Evolutionary conservation across 2,888 invertebrate genomes (phyloP).

Genomic region (Capitulum mitella): DNA sequence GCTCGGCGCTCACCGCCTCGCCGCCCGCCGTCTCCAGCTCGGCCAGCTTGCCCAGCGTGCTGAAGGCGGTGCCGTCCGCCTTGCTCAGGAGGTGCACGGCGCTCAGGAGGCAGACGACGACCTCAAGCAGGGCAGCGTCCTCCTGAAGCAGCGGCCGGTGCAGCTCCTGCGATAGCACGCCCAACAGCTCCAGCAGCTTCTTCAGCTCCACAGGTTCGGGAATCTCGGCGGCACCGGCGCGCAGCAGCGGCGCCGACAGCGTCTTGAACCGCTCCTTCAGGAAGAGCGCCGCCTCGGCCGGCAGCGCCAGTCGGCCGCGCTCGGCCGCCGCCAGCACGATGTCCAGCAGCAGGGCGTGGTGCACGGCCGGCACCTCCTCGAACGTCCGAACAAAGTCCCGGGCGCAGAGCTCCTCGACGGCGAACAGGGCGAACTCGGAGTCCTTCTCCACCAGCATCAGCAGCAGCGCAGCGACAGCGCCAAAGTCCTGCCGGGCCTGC

Average conservation of each 20-base stretch:
- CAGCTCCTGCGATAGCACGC: background rate
- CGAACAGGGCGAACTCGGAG: background rate
- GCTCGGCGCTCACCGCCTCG: background rate
- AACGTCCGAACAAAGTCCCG: background rate
- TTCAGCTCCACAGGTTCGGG: conserved; percentile 53
- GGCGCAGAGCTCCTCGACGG: background rate
- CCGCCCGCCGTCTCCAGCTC: background rate
- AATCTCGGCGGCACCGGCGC: conserved; percentile 87
- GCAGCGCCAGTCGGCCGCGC: background rate
- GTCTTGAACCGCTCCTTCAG: conserved; percentile 81
- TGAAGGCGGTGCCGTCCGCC: conserved; percentile 3
- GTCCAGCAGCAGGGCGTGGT: background rate
- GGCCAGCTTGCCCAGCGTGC: background rate
- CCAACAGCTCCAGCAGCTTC: background rate
- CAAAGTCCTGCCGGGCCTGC: background rate
- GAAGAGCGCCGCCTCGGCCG: conserved; percentile 59
- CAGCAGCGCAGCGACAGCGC: background rate
- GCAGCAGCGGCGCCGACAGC: conserved; percentile 82
- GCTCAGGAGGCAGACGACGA: background rate
- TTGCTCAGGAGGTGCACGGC: background rate
- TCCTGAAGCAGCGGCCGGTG: background rate
- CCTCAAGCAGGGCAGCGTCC: background rate
- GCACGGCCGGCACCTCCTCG: background rate
- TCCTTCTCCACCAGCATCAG: background rate
- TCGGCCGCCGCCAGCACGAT: background rate